Conservation (phyloP, 1,140 invertebrate species). For the Zaprionus taronus region DNA sequence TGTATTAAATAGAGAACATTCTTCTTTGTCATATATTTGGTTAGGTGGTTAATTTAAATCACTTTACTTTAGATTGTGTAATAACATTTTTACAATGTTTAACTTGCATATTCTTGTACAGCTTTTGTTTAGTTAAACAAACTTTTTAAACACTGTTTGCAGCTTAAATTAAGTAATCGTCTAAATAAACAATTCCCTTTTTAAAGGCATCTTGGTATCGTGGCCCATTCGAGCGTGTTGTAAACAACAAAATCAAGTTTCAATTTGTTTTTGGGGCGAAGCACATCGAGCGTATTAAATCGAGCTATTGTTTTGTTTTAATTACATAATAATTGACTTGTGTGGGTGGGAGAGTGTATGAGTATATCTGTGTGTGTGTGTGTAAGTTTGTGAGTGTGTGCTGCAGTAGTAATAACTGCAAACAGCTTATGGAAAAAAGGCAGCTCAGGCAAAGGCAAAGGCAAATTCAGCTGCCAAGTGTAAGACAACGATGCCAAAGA, state of each 20-base stretch:
- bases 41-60: too few relatives aligned
- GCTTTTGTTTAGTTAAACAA: background rate
- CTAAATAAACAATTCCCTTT: background rate
- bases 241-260: conserved; percentile 17
- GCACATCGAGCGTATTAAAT: conserved; percentile 63
- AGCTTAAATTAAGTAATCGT: background rate
- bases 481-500: conserved; percentile 6
- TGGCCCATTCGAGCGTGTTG: conserved; percentile 23
- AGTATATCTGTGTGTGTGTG: conserved; percentile 42
- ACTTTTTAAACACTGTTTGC: background rate
- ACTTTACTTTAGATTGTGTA: background rate
- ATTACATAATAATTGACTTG: conserved; percentile 79
- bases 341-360: conserved; percentile 36
- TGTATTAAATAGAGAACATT: too few relatives aligned
- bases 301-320: conserved; percentile 76
- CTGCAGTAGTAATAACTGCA: conserved; percentile 62
- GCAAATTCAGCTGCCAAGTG: conserved; percentile 10
- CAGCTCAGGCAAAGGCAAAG: conserved; percentile 18
- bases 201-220: background rate
- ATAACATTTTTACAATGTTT: background rate
- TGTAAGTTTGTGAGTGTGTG: conserved; percentile 26
- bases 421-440: conserved; percentile 63
- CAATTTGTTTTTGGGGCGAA: conserved; percentile 29
- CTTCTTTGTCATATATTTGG: too few relatives aligned
- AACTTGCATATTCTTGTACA: background rate